phyloP scores from a whole-genome alignment of 2,888 invertebrate species.

The Drosophila testacea region DNA sequence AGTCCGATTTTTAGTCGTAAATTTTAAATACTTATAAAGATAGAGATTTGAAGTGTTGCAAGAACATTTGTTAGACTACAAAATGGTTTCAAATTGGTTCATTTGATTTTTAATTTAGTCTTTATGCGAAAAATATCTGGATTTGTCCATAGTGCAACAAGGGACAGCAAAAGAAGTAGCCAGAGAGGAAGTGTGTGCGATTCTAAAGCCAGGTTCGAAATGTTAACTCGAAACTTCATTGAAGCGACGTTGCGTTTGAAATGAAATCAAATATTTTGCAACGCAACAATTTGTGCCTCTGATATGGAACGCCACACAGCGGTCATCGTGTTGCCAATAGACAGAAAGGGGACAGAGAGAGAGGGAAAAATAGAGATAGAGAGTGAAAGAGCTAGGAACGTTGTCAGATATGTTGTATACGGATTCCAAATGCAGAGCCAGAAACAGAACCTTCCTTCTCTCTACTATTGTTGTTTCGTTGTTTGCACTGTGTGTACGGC shows the following conservation, averaged over 20 bases:
- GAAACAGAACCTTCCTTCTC: neutral
- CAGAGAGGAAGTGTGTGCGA: neutral
- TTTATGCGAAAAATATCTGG: too few relatives aligned
- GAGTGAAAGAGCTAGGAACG: neutral
- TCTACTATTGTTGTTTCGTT: constrained; percentile 18
- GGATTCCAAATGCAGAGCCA: constrained; percentile 26
- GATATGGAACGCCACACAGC: constrained; percentile 43
- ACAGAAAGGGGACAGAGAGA: neutral
- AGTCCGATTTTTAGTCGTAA: too few relatives aligned
- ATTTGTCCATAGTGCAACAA: too few relatives aligned
- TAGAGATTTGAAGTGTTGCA: too few relatives aligned
- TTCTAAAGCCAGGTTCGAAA: constrained; percentile 6
- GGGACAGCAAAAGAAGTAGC: constrained; percentile 1
- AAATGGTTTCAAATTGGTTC: too few relatives aligned
- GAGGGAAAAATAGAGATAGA: neutral
- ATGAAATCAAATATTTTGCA: constrained; percentile 76
- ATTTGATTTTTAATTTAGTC: too few relatives aligned
- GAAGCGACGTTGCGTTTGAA: constrained; percentile 55
- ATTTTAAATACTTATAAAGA: too few relatives aligned
- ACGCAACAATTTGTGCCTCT: constrained; percentile 63
- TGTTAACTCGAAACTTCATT: constrained; percentile 42
- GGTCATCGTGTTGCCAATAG: neutral
- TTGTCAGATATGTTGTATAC: constrained; percentile 26
- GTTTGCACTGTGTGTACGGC: constrained; percentile 26
- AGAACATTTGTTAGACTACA: too few relatives aligned